A percentile compares a stretch with the other conserved stretches of the same genome.
Evolutionary conservation across 2,888 invertebrate species (phyloP).

Genomic region (Melanophora roralis): DNA sequence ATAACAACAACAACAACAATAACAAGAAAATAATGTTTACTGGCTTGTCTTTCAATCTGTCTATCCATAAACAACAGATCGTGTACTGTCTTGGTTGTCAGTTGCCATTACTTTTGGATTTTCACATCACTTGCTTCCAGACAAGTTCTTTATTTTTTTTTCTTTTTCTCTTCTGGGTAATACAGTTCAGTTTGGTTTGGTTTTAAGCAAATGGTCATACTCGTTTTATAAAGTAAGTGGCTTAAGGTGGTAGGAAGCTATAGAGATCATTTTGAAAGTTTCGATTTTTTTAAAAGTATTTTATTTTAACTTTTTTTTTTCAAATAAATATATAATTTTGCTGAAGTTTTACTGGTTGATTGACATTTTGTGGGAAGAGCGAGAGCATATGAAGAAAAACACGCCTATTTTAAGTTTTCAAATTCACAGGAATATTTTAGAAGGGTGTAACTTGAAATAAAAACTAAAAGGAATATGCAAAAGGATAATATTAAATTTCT

Average conservation of each 20-base stretch:
- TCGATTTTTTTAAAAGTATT: conserved; percentile 38
- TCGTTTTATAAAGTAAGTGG: conserved; percentile 3
- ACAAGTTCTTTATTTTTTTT: conserved; percentile 36
- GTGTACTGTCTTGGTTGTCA: conserved; percentile 61
- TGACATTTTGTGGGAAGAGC: conserved; percentile 51
- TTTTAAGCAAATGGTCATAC: conserved; percentile 49
- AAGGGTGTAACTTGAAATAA: conserved; percentile 53
- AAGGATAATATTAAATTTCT: conserved; percentile 21
- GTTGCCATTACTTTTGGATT: conserved; percentile 62
- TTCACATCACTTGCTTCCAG: conserved; percentile 60
- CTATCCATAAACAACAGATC: conserved; percentile 61
- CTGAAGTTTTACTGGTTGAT: conserved; percentile 59
- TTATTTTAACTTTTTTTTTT: conserved; percentile 16
- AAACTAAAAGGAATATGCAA: background rate
- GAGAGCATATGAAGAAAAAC: conserved; percentile 27
- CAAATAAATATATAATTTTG: conserved; percentile 17
- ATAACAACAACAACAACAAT: conserved; percentile 2
- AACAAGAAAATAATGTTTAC: conserved; percentile 55
- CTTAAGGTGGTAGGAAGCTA: conserved; percentile 34
- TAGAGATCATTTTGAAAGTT: conserved; percentile 30
- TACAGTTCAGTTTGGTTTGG: conserved; percentile 6
- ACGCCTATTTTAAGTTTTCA: conserved; percentile 45
- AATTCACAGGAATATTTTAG: background rate
- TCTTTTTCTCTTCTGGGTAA: background rate
- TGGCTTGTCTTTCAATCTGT: conserved; percentile 63